Evolutionary conservation across 37 sponge, comb jelly and placozoan genomes (phyloP).

Genomic region (Diacarnus erythraeanus): DNA sequence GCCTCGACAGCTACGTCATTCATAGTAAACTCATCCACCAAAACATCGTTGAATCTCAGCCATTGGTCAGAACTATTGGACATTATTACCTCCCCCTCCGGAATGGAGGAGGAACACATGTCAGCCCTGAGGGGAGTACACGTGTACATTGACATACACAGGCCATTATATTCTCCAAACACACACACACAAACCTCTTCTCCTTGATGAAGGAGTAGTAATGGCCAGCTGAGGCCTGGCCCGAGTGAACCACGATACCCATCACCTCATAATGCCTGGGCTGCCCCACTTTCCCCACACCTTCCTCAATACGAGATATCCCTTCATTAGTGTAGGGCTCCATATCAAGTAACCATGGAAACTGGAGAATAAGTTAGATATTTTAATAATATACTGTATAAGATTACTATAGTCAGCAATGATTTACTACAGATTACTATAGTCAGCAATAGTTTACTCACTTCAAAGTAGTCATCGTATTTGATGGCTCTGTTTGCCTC

Average conservation of each 20-base stretch:
- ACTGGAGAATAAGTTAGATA: constrained; percentile 62
- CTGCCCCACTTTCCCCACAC: constrained; percentile 23
- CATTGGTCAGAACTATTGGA: constrained; percentile 46
- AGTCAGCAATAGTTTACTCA: not conserved
- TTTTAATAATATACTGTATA: no score
- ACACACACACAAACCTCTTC: constrained; percentile 47
- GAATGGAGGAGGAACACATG: not conserved
- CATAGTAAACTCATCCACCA: constrained; percentile 85
- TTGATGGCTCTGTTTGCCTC: constrained; percentile 92
- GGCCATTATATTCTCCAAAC: not conserved
- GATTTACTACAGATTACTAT: no score
- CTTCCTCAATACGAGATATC: constrained; percentile 61
- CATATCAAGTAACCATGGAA: constrained; percentile 89
- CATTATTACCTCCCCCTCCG: constrained; percentile 25
- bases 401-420: not conserved
- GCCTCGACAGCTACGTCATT: constrained; percentile 60
- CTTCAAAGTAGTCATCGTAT: constrained; percentile 91
- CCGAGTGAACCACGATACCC: constrained; percentile 93
- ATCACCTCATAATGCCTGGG: constrained; percentile 63
- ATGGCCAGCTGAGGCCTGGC: constrained; percentile 96
- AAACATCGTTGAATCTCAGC: constrained; percentile 90
- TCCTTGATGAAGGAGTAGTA: constrained; percentile 94
- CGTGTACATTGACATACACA: not conserved
- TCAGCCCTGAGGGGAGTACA: not conserved
- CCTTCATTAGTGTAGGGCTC: constrained; percentile 91